Evolutionary conservation across 1,140 invertebrate genomes (phyloP).

Genomic region (Leucophenga varia): DNA sequence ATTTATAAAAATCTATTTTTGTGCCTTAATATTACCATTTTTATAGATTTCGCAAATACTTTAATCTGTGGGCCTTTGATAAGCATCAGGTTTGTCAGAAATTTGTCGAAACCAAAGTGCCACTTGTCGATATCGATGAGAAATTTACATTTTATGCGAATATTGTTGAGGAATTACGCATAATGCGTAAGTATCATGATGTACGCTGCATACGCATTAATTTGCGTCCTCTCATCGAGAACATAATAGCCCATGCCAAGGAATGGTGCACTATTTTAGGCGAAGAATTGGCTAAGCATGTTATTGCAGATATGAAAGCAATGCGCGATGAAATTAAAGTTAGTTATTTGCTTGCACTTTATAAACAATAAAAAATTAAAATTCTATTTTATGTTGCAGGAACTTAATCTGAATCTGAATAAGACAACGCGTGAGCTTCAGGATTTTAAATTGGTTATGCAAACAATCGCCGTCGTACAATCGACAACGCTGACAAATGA

Average conservation of each 20-base stretch:
- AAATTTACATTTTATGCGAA: slow-evolving; percentile 80
- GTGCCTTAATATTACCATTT: not conserved
- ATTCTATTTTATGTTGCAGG: slow-evolving; percentile 42
- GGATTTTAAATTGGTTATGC: slow-evolving; percentile 81
- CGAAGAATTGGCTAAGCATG: slow-evolving; percentile 62
- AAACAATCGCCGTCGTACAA: slow-evolving; percentile 74
- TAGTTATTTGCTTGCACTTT: slow-evolving; percentile 15
- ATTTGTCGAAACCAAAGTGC: slow-evolving; percentile 71
- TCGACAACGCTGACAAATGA: slow-evolving; percentile 73
- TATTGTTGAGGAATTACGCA: slow-evolving; percentile 70
- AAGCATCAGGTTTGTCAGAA: slow-evolving; percentile 74
- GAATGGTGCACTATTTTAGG: slow-evolving; percentile 74
- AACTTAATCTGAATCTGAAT: slow-evolving; percentile 64
- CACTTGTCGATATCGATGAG: slow-evolving; percentile 76
- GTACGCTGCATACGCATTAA: slow-evolving; percentile 70
- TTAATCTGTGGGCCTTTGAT: slow-evolving; percentile 78
- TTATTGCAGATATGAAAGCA: slow-evolving; percentile 64
- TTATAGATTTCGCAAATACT: slow-evolving; percentile 53
- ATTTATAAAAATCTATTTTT: not conserved
- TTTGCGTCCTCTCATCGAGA: slow-evolving; percentile 64
- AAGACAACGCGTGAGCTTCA: slow-evolving; percentile 73
- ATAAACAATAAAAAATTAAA: slow-evolving; percentile 2
- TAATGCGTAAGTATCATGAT: slow-evolving; percentile 63
- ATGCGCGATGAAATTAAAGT: slow-evolving; percentile 61
- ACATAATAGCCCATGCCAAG: slow-evolving; percentile 66